Evolutionary conservation across 2,113 vertebrate species (phyloP).

Genomic region (Boleophthalmus pectinirostris): DNA sequence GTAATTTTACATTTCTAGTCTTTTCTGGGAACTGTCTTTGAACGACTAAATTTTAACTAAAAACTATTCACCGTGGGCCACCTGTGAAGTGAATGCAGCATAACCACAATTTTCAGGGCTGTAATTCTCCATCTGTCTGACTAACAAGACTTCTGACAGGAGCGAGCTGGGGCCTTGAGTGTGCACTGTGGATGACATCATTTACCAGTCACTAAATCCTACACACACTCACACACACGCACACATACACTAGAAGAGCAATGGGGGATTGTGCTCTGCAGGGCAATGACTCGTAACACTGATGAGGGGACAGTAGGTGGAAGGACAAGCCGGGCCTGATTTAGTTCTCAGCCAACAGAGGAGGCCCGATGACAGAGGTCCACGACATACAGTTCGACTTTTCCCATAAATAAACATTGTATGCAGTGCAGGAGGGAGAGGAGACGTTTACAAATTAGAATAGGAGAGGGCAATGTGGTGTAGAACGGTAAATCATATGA

Average conservation of each 20-base stretch:
- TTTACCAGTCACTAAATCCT: slow-evolving; percentile 63
- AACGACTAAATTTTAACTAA: neutral
- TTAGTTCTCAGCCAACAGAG: slow-evolving; percentile 41
- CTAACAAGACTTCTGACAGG: slow-evolving; percentile 38
- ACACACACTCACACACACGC: slow-evolving; percentile 6
- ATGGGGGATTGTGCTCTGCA: slow-evolving; percentile 47
- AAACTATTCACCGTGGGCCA: neutral
- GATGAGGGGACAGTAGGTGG: slow-evolving; percentile 52
- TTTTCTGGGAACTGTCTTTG: neutral
- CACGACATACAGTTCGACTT: slow-evolving; percentile 1
- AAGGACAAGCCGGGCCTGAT: slow-evolving; percentile 60
- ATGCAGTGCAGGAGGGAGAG: neutral
- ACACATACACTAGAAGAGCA: slow-evolving; percentile 42
- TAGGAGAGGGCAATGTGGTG: neutral
- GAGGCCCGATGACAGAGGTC: slow-evolving; percentile 17
- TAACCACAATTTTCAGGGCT: slow-evolving; percentile 30
- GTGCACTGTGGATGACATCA: slow-evolving; percentile 41
- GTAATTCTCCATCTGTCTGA: slow-evolving; percentile 54
- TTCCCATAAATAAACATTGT: slow-evolving; percentile 6
- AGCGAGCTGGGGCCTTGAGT: slow-evolving; percentile 48
- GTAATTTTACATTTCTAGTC: neutral
- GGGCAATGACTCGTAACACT: slow-evolving; percentile 59
- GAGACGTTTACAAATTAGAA: neutral
- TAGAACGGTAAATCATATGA: neutral
- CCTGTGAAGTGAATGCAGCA: slow-evolving; percentile 13